Percentiles rank a stretch among this genome's conserved stretches.
These are phyloP conservation scores for Pygoscelis adeliae DNA, from an alignment of 2,113 vertebrate species.

Conservation along the genomic window DNA sequence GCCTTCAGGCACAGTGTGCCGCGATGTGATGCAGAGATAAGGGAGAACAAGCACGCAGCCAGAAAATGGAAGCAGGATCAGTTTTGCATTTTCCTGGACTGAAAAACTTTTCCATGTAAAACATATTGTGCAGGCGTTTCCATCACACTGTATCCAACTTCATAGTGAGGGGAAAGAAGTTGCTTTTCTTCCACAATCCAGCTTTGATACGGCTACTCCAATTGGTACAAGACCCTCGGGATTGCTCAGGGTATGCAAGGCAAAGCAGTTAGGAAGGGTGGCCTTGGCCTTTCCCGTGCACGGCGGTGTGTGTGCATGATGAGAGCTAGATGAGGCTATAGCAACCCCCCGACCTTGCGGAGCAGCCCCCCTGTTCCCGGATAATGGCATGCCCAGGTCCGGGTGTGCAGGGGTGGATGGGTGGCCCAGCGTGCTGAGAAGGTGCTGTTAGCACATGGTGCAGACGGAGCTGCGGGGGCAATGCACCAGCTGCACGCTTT, in stretches of 20 bases:
- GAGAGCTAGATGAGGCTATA: background rate
- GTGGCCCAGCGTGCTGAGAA: background rate
- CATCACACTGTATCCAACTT: background rate
- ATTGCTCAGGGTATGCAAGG: background rate
- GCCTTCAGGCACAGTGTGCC: rapidly evolving
- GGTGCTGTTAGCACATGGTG: rapidly evolving
- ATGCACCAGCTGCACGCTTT: rapidly evolving
- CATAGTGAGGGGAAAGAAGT: background rate
- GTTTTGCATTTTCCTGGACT: background rate
- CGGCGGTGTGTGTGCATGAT: background rate
- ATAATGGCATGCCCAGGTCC: rapidly evolving
- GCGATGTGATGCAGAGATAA: background rate
- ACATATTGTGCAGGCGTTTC: background rate
- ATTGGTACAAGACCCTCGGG: rapidly evolving
- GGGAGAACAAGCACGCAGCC: background rate
- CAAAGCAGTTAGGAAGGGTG: background rate
- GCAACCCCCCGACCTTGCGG: background rate
- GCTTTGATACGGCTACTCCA: background rate
- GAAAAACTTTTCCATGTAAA: background rate
- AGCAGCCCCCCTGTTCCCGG: background rate
- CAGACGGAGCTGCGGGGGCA: rapidly evolving
- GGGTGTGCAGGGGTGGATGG: background rate
- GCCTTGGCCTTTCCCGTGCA: rapidly evolving
- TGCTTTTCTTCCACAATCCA: background rate
- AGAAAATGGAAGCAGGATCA: background rate